phyloP scores from a whole-genome alignment of 2,797 vertebrate species.

The Anabas testudineus region DNA sequence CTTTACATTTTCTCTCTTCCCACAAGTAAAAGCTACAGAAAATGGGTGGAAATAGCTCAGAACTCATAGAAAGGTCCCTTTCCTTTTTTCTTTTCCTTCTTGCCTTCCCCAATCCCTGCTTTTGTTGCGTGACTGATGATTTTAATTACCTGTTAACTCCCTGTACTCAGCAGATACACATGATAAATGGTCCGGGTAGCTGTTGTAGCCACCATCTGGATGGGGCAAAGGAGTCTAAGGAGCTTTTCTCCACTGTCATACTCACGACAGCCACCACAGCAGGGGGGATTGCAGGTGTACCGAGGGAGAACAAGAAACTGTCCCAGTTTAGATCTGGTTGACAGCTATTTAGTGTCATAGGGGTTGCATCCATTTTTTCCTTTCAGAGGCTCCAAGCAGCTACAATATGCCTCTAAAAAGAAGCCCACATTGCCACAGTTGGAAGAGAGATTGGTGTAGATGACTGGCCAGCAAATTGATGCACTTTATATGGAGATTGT shows the following conservation, averaged over 20 bases:
- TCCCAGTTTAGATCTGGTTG: conserved; percentile 77
- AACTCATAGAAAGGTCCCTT: conserved; percentile 40
- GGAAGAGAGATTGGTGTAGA: conserved; percentile 45
- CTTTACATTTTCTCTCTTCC: conserved; percentile 16
- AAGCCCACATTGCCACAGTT: conserved; percentile 32
- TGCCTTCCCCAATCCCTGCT: conserved; percentile 46
- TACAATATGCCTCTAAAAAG: conserved; percentile 43
- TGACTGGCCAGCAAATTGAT: conserved; percentile 51
- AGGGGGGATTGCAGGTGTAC: conserved; percentile 69
- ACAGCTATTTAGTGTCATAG: conserved; percentile 75
- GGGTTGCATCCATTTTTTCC: conserved; percentile 72
- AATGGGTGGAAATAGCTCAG: conserved; percentile 29
- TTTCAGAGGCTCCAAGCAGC: conserved; percentile 50
- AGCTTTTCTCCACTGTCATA: conserved; percentile 67
- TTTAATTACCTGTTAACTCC: conserved; percentile 85
- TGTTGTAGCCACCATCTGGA: conserved; percentile 77
- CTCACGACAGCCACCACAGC: conserved; percentile 68
- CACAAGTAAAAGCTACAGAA: conserved; percentile 26
- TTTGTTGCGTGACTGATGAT: conserved; percentile 82
- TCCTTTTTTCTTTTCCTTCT: conserved; percentile 28
- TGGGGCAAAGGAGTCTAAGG: conserved; percentile 63
- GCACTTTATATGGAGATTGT: conserved; percentile 70
- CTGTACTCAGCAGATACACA: conserved; percentile 80
- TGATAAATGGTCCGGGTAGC: conserved; percentile 79
- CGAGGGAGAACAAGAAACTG: conserved; percentile 67